Conservation (phyloP, 2,888 invertebrate genomes). For the Coelinius sp. region DNA sequence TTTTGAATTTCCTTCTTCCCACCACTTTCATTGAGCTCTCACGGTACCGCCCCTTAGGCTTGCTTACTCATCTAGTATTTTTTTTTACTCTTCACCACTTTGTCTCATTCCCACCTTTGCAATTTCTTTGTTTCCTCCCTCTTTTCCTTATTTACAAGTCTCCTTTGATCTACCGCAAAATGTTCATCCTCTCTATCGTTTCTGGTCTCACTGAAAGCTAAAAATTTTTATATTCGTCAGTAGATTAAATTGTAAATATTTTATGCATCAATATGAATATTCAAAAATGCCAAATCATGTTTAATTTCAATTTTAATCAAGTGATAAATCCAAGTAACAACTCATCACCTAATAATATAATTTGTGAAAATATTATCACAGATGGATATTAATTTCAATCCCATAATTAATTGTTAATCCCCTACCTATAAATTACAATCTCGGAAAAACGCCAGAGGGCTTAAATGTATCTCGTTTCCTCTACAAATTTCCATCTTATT, state of each 20-base stretch:
- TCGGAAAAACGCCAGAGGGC: background rate
- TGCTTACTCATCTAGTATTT: background rate
- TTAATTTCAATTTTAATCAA: too few relatives aligned
- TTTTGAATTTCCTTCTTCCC: background rate
- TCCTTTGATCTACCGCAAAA: slow-evolving; percentile 21
- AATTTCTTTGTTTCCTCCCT: background rate
- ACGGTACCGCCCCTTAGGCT: slow-evolving; percentile 20
- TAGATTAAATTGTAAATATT: slow-evolving; percentile 14
- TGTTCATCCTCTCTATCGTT: background rate
- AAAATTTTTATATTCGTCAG: slow-evolving; percentile 31
- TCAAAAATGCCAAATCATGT: too few relatives aligned
- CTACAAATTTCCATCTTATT: background rate
- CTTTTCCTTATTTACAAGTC: background rate
- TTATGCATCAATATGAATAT: slow-evolving; percentile 1
- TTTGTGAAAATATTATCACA: background rate
- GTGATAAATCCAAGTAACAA: too few relatives aligned
- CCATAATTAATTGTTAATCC: too few relatives aligned
- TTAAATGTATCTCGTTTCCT: background rate
- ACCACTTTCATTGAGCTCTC: background rate
- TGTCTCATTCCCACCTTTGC: background rate
- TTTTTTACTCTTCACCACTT: too few relatives aligned
- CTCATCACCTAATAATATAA: too few relatives aligned
- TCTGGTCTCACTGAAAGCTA: slow-evolving; percentile 9
- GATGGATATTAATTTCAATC: background rate
- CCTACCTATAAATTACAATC: background rate